A percentile compares a stretch with the other conserved stretches of the same genome.
These are phyloP conservation scores for Craterocephalus amniculus DNA, from an alignment of 2,797 vertebrate genomes.

Conservation along the genomic window DNA sequence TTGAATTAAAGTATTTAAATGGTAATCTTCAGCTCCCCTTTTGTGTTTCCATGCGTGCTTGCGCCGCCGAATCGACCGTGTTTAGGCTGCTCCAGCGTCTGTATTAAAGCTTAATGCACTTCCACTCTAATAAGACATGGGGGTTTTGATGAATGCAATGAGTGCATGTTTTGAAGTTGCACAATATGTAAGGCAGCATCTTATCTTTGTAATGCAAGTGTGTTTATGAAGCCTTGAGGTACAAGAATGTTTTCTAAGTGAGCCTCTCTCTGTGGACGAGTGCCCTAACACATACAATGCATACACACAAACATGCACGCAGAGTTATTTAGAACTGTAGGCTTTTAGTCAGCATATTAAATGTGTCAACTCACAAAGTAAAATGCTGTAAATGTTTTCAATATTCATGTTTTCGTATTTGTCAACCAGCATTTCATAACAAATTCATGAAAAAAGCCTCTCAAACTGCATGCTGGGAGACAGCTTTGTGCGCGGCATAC, in stretches of 20 bases:
- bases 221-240: slow-evolving; percentile 76
- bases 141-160: slow-evolving; percentile 68
- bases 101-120: slow-evolving; percentile 79
- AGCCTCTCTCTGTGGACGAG: slow-evolving; percentile 62
- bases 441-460: slow-evolving; percentile 85
- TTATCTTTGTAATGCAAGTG: slow-evolving; percentile 73
- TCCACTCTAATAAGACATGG: slow-evolving; percentile 70
- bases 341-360: slow-evolving; percentile 86
- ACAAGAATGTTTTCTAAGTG: slow-evolving; percentile 71
- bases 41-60: slow-evolving; percentile 45
- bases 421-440: slow-evolving; percentile 86
- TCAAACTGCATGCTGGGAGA: slow-evolving; percentile 74
- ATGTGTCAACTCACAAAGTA: slow-evolving; percentile 84
- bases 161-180: slow-evolving; percentile 66
- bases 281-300: slow-evolving; percentile 23
- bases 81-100: slow-evolving; percentile 61
- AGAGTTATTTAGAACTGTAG: slow-evolving; percentile 68
- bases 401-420: slow-evolving; percentile 87
- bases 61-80: slow-evolving; percentile 37
- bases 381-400: slow-evolving; percentile 84
- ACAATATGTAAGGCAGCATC: slow-evolving; percentile 68
- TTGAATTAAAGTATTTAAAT: slow-evolving; percentile 66
- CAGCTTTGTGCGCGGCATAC: slow-evolving; percentile 78
- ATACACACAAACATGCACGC: slow-evolving; percentile 26
- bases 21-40: slow-evolving; percentile 63